Conservation (phyloP, 2,797 vertebrate genomes). For the Typhlichthys eigenmanni region DNA sequence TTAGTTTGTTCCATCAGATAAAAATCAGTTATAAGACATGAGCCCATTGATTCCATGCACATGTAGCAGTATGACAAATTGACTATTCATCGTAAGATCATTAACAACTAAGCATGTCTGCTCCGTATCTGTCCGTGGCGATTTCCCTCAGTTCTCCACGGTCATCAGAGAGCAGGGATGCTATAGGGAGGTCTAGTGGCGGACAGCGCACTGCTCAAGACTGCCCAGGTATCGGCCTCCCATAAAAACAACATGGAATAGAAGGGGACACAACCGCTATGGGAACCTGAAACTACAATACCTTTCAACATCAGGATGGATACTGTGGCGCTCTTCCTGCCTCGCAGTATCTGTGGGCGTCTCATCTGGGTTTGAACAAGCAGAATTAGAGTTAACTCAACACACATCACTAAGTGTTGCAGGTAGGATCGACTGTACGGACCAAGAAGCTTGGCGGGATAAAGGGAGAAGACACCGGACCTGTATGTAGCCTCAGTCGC, state of each 20-base stretch:
- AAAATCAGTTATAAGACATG: too few relatives aligned
- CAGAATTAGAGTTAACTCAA: not conserved
- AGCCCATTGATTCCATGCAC: not conserved
- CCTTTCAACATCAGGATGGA: slow-evolving; percentile 34
- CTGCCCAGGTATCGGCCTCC: slow-evolving; percentile 92
- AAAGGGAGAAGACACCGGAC: slow-evolving; percentile 1
- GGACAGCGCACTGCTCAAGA: slow-evolving; percentile 78
- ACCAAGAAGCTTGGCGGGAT: not conserved
- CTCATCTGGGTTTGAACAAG: slow-evolving; percentile 32
- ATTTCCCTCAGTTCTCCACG: slow-evolving; percentile 95
- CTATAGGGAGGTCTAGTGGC: slow-evolving; percentile 89
- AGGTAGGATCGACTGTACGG: not conserved
- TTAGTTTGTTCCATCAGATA: too few relatives aligned
- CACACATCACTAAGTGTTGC: not conserved
- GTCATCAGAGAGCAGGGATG: slow-evolving; percentile 94
- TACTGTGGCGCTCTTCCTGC: not conserved
- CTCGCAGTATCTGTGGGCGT: slow-evolving; percentile 15
- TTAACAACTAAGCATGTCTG: slow-evolving; percentile 72
- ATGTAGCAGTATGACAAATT: not conserved
- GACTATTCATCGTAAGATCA: not conserved
- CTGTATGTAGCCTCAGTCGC: not conserved
- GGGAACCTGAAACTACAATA: slow-evolving; percentile 23
- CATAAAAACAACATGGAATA: slow-evolving; percentile 42
- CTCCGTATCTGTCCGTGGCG: slow-evolving; percentile 98
- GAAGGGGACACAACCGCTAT: not conserved